A percentile compares a stretch with the other conserved stretches of the same genome.
These are phyloP conservation scores for Euclidia mi DNA, from an alignment of 2,888 invertebrate species.

Conservation along the genomic window DNA sequence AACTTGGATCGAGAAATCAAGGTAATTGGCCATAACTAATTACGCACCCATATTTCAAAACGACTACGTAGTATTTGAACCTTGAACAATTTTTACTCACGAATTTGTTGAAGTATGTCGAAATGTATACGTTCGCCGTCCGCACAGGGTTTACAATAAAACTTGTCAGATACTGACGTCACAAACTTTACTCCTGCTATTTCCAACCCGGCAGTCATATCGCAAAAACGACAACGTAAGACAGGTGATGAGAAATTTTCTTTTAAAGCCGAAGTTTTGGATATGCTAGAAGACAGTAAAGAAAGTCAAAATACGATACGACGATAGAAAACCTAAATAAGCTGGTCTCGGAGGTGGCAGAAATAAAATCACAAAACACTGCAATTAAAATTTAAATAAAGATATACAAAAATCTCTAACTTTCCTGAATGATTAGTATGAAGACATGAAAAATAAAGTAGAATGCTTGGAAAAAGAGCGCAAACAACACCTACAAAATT, in stretches of 20 bases:
- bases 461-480: slow-evolving; percentile 6
- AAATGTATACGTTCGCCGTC: too few species aligned
- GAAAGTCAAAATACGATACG: neutral
- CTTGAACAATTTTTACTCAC: too few species aligned
- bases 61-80: too few species aligned
- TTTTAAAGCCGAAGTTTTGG: slow-evolving; percentile 3
- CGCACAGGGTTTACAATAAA: too few species aligned
- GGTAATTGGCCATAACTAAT: too few species aligned
- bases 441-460: slow-evolving; percentile 1
- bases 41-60: too few species aligned
- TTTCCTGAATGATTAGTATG: slow-evolving; percentile 4
- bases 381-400: slow-evolving; percentile 1
- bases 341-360: neutral
- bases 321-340: too few species aligned
- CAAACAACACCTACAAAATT: slow-evolving; percentile 3
- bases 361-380: slow-evolving; percentile 2
- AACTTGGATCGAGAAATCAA: too few species aligned
- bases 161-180: too few species aligned
- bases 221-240: neutral
- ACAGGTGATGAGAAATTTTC: neutral
- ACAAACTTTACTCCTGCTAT: too few species aligned
- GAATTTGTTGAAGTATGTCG: too few species aligned
- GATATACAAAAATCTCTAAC: slow-evolving; percentile 3
- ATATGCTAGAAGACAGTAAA: neutral
- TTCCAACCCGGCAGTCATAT: too few species aligned